phyloP scores from a whole-genome alignment of 2,113 vertebrate genomes.

The Nyctereutes procyonoides region DNA sequence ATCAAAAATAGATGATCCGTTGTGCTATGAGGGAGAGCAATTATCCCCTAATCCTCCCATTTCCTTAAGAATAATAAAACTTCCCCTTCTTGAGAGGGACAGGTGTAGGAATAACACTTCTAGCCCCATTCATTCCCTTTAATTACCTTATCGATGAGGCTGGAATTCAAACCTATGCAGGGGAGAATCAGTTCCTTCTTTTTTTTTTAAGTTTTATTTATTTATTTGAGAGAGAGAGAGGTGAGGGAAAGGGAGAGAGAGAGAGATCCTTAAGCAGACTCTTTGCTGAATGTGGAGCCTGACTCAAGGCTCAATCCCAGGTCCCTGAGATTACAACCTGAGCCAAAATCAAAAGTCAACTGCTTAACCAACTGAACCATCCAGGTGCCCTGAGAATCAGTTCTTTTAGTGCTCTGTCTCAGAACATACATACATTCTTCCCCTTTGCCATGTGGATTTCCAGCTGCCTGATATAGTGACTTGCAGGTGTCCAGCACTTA shows the following conservation, averaged over 20 bases:
- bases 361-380: not conserved
- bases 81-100: not conserved
- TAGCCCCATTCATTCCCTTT: not conserved
- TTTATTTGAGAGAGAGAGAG: not conserved
- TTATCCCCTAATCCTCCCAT: not conserved
- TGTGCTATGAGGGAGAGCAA: not conserved
- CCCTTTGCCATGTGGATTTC: not conserved
- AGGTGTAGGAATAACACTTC: not conserved
- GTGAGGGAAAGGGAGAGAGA: not conserved
- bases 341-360: not conserved
- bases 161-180: not conserved
- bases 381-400: not conserved
- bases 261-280: not conserved
- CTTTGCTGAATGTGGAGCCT: not conserved
- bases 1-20: not conserved
- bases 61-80: not conserved
- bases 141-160: not conserved
- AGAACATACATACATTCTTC: not conserved
- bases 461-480: fast-evolving
- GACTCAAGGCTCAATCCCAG: not conserved
- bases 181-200: not conserved
- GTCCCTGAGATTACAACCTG: not conserved
- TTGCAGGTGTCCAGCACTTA: not conserved
- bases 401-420: not conserved
- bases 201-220: not conserved